These are phyloP conservation scores for Mormyrops attenuatus DNA, from an alignment of 2,797 vertebrate genomes.

Conservation along the genomic window DNA sequence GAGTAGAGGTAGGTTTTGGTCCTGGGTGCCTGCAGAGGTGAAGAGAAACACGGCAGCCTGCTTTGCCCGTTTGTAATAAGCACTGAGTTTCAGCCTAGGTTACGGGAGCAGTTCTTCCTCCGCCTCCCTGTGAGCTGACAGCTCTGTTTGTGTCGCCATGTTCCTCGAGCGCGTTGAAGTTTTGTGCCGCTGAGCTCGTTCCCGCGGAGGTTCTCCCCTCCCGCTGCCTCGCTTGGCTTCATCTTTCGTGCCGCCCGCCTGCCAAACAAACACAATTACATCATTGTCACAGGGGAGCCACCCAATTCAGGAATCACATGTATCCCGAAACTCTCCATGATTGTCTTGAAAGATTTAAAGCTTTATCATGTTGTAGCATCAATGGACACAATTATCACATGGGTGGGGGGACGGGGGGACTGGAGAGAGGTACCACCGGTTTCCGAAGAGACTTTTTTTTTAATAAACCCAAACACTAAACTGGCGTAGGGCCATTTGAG, in stretches of 20 bases:
- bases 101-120: neutral
- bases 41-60: neutral
- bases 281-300: constrained; percentile 26
- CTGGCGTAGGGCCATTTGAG: neutral
- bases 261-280: constrained; percentile 22
- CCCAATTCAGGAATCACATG: constrained; percentile 29
- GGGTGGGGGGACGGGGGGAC: neutral
- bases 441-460: neutral
- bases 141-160: neutral
- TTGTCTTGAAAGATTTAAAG: constrained; percentile 31
- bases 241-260: neutral
- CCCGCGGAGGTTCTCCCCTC: neutral
- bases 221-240: neutral
- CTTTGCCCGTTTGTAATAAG: neutral
- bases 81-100: neutral
- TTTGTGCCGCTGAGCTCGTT: neutral
- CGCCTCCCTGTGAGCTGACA: neutral
- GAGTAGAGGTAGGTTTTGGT: neutral
- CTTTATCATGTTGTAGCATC: neutral
- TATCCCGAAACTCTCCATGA: constrained; percentile 19
- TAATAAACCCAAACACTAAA: neutral
- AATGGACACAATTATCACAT: neutral
- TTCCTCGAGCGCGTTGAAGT: neutral
- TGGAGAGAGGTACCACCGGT: neutral
- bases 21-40: neutral